phyloP scores from a whole-genome alignment of 1,140 invertebrate genomes.

The Chionoecetes opilio region DNA sequence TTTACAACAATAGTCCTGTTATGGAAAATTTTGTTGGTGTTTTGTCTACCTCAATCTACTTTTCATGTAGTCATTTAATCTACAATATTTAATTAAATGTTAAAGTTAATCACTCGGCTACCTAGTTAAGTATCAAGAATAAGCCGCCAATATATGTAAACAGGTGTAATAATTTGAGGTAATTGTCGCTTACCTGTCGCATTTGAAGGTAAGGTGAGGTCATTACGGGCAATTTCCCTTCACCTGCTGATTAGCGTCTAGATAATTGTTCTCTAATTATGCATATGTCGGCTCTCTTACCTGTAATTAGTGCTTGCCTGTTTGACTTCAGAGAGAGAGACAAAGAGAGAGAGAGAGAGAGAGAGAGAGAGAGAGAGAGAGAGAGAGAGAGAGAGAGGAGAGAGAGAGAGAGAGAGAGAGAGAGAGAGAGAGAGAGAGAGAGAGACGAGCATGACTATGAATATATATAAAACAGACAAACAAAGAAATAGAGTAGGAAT shows the following conservation, averaged over 20 bases:
- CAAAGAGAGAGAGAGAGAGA: not conserved
- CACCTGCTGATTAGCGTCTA: conserved; percentile 27
- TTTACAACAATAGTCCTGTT: too few relatives aligned
- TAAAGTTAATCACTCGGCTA: not conserved
- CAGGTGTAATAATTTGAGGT: not conserved
- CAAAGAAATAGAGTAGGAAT: too few relatives aligned
- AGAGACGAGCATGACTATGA: too few relatives aligned
- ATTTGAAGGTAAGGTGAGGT: not conserved
- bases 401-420: not conserved
- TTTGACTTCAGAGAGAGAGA: not conserved
- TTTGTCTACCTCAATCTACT: not conserved
- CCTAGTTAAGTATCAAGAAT: not conserved
- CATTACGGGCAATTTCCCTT: conserved; percentile 5
- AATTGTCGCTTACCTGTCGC: not conserved
- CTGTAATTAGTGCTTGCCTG: not conserved
- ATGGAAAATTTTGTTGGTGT: too few relatives aligned
- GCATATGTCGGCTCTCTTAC: conserved; percentile 6
- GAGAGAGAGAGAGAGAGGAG: too few relatives aligned
- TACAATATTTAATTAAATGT: not conserved
- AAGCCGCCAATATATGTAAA: conserved; percentile 15
- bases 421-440: not conserved
- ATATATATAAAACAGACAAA: too few relatives aligned
- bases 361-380: not conserved
- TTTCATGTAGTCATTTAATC: not conserved
- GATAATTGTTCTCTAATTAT: conserved; percentile 31